Percentiles rank a stretch among this genome's conserved stretches.
phyloP scores from a whole-genome alignment of 2,888 invertebrate species.

The Thelaira solivaga region DNA sequence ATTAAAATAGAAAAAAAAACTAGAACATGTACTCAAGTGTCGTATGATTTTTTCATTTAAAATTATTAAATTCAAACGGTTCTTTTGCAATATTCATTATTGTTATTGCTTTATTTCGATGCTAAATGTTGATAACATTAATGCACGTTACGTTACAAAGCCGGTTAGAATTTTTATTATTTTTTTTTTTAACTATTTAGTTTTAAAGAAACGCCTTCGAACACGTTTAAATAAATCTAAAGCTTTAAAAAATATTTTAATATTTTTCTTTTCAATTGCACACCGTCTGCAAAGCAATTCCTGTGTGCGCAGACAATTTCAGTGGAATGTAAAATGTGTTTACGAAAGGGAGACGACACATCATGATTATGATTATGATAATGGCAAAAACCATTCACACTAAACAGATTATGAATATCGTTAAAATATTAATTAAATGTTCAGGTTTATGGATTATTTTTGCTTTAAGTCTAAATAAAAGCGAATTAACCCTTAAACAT shows the following conservation, averaged over 20 bases:
- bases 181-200: slow-evolving; percentile 1
- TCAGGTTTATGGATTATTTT: too few relatives aligned
- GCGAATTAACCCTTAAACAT: too few relatives aligned
- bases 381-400: slow-evolving; percentile 51
- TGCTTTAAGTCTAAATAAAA: too few relatives aligned
- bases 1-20: slow-evolving; percentile 37
- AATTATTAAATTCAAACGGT: slow-evolving; percentile 43
- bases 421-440: slow-evolving; percentile 35
- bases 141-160: slow-evolving; percentile 18
- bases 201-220: slow-evolving; percentile 16
- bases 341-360: slow-evolving; percentile 18
- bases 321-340: slow-evolving; percentile 14
- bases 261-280: not conserved
- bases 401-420: slow-evolving; percentile 53
- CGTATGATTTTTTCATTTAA: slow-evolving; percentile 23
- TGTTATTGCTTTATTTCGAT: slow-evolving; percentile 51
- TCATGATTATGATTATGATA: slow-evolving; percentile 37
- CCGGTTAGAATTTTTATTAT: slow-evolving; percentile 29
- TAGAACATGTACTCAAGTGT: slow-evolving; percentile 14
- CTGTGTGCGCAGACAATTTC: not conserved
- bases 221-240: slow-evolving; percentile 49
- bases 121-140: slow-evolving; percentile 43
- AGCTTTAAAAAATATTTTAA: not conserved
- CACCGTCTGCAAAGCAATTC: not conserved
- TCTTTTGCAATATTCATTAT: slow-evolving; percentile 31